Evolutionary conservation across 2,113 vertebrate species (phyloP).

Genomic region (Hippoglossus stenolepis): DNA sequence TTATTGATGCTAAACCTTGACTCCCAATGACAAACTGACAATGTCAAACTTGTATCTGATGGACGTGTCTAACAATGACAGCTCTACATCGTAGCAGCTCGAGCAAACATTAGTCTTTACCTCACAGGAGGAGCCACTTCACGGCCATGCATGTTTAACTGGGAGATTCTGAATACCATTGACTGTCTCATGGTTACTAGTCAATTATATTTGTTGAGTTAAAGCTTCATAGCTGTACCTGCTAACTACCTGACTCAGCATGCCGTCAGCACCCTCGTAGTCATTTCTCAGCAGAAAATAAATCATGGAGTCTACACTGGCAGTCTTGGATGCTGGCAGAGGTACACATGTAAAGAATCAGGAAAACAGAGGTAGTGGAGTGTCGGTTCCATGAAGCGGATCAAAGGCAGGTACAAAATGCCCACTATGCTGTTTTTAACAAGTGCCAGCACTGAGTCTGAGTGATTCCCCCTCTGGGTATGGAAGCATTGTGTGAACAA

Average conservation of each 20-base stretch:
- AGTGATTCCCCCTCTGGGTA: conserved; percentile 19
- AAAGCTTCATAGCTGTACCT: not conserved
- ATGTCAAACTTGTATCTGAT: not conserved
- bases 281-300: not conserved
- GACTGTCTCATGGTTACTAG: not conserved
- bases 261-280: too few species aligned
- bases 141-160: not conserved
- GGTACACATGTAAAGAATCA: not conserved
- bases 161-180: not conserved
- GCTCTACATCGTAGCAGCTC: not conserved
- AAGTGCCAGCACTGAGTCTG: conserved; percentile 9
- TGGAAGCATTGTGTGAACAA: not conserved
- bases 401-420: conserved; percentile 12
- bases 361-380: not conserved
- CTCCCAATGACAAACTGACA: not conserved
- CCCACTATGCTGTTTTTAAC: not conserved
- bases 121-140: not conserved
- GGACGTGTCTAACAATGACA: not conserved
- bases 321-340: not conserved
- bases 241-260: not conserved
- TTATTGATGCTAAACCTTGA: not conserved
- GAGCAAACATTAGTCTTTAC: not conserved
- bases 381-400: not conserved
- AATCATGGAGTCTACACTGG: not conserved
- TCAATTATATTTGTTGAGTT: not conserved